A percentile compares a stretch with the other conserved stretches of the same genome.
Conservation (phyloP, 2,113 vertebrate genomes). For the Ancistrus triradiatus region DNA sequence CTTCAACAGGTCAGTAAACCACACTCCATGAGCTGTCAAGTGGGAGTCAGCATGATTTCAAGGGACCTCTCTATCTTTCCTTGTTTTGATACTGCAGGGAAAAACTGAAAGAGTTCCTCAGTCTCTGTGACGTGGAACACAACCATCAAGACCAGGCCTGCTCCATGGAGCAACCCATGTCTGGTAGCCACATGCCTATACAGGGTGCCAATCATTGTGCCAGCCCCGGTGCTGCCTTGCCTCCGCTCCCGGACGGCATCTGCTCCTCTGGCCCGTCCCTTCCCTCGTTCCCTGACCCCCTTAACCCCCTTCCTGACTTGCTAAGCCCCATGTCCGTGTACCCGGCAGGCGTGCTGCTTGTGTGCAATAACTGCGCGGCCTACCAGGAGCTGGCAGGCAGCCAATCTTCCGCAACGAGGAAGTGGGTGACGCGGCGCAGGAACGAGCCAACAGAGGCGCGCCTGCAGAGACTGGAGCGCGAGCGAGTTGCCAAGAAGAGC, state of each 20-base stretch:
- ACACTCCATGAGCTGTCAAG: background rate
- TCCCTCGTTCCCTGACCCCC: slow-evolving; percentile 69
- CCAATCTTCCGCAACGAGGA: slow-evolving; percentile 76
- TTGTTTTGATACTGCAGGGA: slow-evolving; percentile 64
- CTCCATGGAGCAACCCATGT: slow-evolving; percentile 61
- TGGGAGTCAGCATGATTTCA: background rate
- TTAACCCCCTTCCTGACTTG: slow-evolving; percentile 53
- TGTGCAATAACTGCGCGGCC: slow-evolving; percentile 91
- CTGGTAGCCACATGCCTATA: slow-evolving; percentile 60
- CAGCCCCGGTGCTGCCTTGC: slow-evolving; percentile 52
- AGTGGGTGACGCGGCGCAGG: slow-evolving; percentile 86
- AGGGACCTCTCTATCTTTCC: background rate
- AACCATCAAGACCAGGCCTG: slow-evolving; percentile 64
- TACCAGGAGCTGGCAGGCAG: slow-evolving; percentile 86
- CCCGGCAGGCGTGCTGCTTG: slow-evolving; percentile 87
- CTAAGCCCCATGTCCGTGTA: slow-evolving; percentile 70
- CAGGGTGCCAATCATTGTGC: slow-evolving; percentile 49
- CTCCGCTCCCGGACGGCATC: slow-evolving; percentile 61
- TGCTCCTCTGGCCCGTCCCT: slow-evolving; percentile 61
- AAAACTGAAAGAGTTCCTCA: slow-evolving; percentile 90
- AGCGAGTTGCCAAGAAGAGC: slow-evolving; percentile 92
- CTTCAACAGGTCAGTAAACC: slow-evolving; percentile 84
- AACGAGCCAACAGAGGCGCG: slow-evolving; percentile 86
- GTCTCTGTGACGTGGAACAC: slow-evolving; percentile 67
- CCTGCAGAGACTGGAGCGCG: slow-evolving; percentile 86